Conservation (phyloP, 2,888 invertebrate genomes). For the Polyommatus iphigenia region DNA sequence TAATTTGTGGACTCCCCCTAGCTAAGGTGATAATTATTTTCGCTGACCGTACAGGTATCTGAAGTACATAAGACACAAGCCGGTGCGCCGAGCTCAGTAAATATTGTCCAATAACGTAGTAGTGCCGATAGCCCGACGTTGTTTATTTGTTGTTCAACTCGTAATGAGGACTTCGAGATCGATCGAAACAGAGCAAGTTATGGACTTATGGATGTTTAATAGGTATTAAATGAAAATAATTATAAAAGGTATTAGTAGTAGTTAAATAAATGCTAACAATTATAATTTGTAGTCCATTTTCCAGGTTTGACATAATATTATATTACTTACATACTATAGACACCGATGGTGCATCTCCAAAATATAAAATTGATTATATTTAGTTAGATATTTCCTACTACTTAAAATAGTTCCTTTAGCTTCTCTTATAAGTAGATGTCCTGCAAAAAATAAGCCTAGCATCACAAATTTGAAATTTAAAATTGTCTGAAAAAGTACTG, state of each 20-base stretch:
- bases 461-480: too few relatives aligned
- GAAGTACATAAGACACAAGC: conserved; percentile 24
- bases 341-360: too few relatives aligned
- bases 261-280: too few relatives aligned
- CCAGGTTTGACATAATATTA: too few relatives aligned
- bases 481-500: too few relatives aligned
- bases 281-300: too few relatives aligned
- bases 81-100: conserved; percentile 47
- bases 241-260: background rate
- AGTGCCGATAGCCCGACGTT: conserved; percentile 51
- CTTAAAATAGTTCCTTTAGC: too few relatives aligned
- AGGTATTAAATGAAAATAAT: background rate
- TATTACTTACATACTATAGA: too few relatives aligned
- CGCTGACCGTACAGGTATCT: background rate
- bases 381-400: too few relatives aligned
- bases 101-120: conserved; percentile 56
- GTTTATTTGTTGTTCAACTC: conserved; percentile 66
- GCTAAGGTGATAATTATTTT: background rate
- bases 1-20: background rate
- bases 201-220: conserved; percentile 34
- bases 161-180: conserved; percentile 56
- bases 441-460: too few relatives aligned
- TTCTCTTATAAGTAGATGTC: too few relatives aligned
- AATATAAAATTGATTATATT: too few relatives aligned
- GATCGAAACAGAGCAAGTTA: conserved; percentile 41